These are phyloP conservation scores for Etheostoma perlongum DNA, from an alignment of 2,797 vertebrate species.

Conservation along the genomic window DNA sequence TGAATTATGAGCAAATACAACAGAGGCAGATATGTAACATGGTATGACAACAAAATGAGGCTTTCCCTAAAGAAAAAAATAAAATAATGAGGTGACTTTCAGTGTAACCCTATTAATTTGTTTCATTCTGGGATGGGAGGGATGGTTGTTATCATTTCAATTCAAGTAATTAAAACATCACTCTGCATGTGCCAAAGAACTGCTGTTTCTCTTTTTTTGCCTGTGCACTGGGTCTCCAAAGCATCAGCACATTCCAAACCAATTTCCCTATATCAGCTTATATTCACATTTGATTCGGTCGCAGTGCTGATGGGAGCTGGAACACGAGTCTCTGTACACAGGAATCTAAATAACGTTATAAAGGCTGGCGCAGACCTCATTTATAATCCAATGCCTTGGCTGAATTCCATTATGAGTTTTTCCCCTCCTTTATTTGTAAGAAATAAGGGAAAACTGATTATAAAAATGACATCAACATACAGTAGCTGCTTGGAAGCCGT, in stretches of 20 bases:
- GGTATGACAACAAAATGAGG: slow-evolving; percentile 43
- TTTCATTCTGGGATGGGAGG: slow-evolving; percentile 73
- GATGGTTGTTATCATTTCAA: slow-evolving; percentile 79
- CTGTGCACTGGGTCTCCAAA: slow-evolving; percentile 87
- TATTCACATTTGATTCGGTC: slow-evolving; percentile 98
- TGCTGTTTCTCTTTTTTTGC: slow-evolving; percentile 69
- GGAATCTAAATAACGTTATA: slow-evolving; percentile 98
- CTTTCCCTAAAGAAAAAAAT: slow-evolving; percentile 25
- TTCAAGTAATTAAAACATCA: slow-evolving; percentile 88
- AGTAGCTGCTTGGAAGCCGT: slow-evolving; percentile 67
- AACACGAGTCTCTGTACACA: slow-evolving; percentile 92
- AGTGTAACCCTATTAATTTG: slow-evolving; percentile 78
- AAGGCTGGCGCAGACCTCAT: slow-evolving; percentile 96
- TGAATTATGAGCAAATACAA: slow-evolving; percentile 43
- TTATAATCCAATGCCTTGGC: slow-evolving; percentile 96
- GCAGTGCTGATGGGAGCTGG: slow-evolving; percentile 96
- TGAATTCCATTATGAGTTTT: slow-evolving; percentile 90
- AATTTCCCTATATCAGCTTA: slow-evolving; percentile 99
- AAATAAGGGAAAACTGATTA: slow-evolving; percentile 89
- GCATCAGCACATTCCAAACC: slow-evolving; percentile 97
- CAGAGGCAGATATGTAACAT: slow-evolving; percentile 32
- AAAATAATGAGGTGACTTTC: slow-evolving; percentile 54
- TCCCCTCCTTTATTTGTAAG: slow-evolving; percentile 77
- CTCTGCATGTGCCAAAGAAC: slow-evolving; percentile 82
- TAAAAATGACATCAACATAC: slow-evolving; percentile 83